phyloP scores from a whole-genome alignment of 2,888 invertebrate genomes.

The Spodoptera picta region DNA sequence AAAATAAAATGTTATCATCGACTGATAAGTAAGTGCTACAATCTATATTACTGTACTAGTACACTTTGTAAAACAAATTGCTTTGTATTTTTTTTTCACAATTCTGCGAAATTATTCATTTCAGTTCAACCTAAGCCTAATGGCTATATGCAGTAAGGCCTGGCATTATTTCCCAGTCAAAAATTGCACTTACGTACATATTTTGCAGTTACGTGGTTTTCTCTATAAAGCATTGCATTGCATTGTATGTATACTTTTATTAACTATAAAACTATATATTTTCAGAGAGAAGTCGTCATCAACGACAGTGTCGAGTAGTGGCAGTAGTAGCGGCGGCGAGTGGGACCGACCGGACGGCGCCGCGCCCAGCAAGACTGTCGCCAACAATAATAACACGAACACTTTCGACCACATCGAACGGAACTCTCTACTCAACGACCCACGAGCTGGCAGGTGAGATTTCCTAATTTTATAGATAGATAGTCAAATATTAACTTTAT shows the following conservation, averaged over 20 bases:
- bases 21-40: slow-evolving; percentile 82
- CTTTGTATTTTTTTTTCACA: too few relatives aligned
- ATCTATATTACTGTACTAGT: not conserved
- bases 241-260: not conserved
- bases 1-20: slow-evolving; percentile 87
- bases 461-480: not conserved
- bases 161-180: too few relatives aligned
- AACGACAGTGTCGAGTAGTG: slow-evolving; percentile 69
- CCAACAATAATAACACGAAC: slow-evolving; percentile 55
- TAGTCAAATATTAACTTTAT: too few relatives aligned
- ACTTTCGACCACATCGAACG: slow-evolving; percentile 91
- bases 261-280: not conserved
- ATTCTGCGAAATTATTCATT: too few relatives aligned
- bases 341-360: slow-evolving; percentile 80
- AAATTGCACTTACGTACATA: too few relatives aligned
- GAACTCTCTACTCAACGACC: slow-evolving; percentile 90
- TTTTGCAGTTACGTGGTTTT: too few relatives aligned
- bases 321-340: slow-evolving; percentile 78
- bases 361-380: slow-evolving; percentile 62
- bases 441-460: slow-evolving; percentile 88
- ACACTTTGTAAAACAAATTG: too few relatives aligned
- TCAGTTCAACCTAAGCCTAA: too few relatives aligned
- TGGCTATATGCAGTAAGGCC: too few relatives aligned
- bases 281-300: slow-evolving; percentile 76
- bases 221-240: too few relatives aligned